phyloP scores from a whole-genome alignment of 2,797 vertebrate species.

The Petrocephalus sullivani region DNA sequence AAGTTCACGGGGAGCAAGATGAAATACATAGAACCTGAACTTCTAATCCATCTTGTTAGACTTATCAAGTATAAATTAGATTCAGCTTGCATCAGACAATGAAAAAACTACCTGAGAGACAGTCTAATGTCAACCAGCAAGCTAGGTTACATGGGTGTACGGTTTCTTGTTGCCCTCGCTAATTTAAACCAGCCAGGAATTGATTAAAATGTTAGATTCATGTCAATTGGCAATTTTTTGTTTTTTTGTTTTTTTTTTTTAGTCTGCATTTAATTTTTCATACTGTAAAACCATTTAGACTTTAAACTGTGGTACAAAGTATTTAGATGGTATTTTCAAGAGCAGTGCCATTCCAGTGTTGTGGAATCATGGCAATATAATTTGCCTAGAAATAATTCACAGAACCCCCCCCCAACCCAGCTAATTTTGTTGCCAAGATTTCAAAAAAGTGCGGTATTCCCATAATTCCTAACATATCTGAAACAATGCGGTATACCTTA shows the following conservation, averaged over 20 bases:
- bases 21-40: neutral
- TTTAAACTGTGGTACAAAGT: neutral
- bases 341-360: neutral
- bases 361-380: neutral
- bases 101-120: neutral
- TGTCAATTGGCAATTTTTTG: neutral
- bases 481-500: neutral
- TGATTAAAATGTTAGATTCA: neutral
- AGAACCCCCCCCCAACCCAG: neutral
- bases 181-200: neutral
- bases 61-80: neutral
- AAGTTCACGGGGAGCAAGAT: neutral
- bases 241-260: neutral
- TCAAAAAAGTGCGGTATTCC: neutral
- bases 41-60: conserved; percentile 2
- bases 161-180: neutral
- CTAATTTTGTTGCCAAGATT: neutral
- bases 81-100: neutral
- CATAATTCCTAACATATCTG: neutral
- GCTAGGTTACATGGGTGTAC: neutral
- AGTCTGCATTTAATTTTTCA: neutral
- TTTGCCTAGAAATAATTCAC: neutral
- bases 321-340: neutral
- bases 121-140: neutral
- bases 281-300: neutral